Conservation (phyloP, 2,888 invertebrate species). For the Dryomyza anilis region DNA sequence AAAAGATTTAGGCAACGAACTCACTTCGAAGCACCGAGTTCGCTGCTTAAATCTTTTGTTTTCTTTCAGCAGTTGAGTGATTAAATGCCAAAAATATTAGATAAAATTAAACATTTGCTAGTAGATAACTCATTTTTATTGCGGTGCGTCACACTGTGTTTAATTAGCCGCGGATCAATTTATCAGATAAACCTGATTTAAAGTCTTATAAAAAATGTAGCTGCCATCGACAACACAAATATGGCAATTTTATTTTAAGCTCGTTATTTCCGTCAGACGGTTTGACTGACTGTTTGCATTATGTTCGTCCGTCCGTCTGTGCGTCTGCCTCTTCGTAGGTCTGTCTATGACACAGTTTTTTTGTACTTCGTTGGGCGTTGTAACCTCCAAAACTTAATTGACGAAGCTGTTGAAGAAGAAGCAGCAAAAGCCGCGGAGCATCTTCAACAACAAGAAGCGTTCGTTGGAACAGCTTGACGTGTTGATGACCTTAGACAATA, state of each 20-base stretch:
- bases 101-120: too few relatives aligned
- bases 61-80: not conserved
- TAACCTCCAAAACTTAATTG: conserved; percentile 17
- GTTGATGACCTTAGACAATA: conserved; percentile 34
- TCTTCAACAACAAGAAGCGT: not conserved
- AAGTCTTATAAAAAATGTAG: too few relatives aligned
- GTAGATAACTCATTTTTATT: too few relatives aligned
- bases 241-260: too few relatives aligned
- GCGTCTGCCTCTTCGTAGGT: not conserved
- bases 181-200: conserved; percentile 14
- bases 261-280: too few relatives aligned
- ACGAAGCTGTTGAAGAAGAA: not conserved
- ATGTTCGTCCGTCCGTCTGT: conserved; percentile 6
- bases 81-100: too few relatives aligned
- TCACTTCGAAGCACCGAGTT: not conserved
- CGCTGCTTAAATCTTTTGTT: not conserved
- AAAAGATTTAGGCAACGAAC: not conserved
- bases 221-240: too few relatives aligned
- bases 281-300: too few relatives aligned
- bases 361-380: conserved; percentile 9
- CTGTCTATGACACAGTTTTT: conserved; percentile 18
- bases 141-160: not conserved
- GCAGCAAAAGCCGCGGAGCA: not conserved
- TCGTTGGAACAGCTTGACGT: conserved; percentile 15
- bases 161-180: not conserved